These are phyloP conservation scores for Synanthedon vespiformis DNA, from an alignment of 2,888 invertebrate genomes.

Conservation along the genomic window DNA sequence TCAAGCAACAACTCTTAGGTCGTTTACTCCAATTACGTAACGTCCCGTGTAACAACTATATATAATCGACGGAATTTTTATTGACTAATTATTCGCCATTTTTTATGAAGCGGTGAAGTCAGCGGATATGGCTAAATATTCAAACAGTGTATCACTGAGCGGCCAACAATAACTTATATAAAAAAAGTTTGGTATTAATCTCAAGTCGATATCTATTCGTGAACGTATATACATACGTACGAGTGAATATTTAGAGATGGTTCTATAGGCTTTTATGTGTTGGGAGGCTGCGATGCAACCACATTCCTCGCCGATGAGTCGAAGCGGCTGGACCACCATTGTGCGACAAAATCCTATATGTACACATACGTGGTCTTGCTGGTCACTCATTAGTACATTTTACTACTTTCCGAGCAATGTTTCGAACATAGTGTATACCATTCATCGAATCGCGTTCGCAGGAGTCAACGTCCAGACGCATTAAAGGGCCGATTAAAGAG, in stretches of 20 bases:
- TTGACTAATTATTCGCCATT: slow-evolving; percentile 66
- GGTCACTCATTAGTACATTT: slow-evolving; percentile 33
- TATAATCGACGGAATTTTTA: slow-evolving; percentile 68
- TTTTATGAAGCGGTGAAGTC: slow-evolving; percentile 66
- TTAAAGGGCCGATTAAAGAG: slow-evolving; percentile 66
- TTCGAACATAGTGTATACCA: slow-evolving; percentile 29
- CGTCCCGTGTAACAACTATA: slow-evolving; percentile 59
- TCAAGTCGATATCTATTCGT: slow-evolving; percentile 48
- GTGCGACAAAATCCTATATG: slow-evolving; percentile 21
- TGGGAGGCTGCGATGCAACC: slow-evolving; percentile 39
- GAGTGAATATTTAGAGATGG: background rate
- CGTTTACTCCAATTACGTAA: slow-evolving; percentile 70
- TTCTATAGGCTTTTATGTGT: slow-evolving; percentile 7
- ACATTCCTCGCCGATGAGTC: slow-evolving; percentile 60
- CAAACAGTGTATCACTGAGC: slow-evolving; percentile 66
- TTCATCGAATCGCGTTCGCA: slow-evolving; percentile 15
- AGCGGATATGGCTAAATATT: slow-evolving; percentile 71
- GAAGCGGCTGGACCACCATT: slow-evolving; percentile 14
- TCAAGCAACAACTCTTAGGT: slow-evolving; percentile 56
- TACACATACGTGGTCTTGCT: slow-evolving; percentile 28
- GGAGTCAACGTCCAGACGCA: slow-evolving; percentile 66
- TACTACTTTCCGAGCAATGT: slow-evolving; percentile 31
- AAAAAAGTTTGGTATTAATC: slow-evolving; percentile 46
- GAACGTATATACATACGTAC: slow-evolving; percentile 1
- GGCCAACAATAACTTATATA: slow-evolving; percentile 61